Percentiles rank a stretch among this genome's conserved stretches.
Conservation (phyloP, 2,888 invertebrate genomes). For the Sphinx pinastri region DNA sequence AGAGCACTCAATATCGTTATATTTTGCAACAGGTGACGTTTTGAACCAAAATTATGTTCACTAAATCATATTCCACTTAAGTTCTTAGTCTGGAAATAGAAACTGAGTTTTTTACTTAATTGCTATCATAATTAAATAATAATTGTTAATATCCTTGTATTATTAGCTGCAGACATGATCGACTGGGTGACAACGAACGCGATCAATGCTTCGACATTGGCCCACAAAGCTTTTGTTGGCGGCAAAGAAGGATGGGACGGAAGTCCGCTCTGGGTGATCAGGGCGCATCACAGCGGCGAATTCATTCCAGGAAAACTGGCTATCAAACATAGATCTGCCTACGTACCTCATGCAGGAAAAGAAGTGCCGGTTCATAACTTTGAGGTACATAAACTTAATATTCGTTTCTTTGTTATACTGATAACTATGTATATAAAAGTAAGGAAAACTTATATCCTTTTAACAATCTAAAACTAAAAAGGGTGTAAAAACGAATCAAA, state of each 20-base stretch:
- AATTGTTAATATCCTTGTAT: too few species aligned
- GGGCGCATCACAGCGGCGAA: conserved; percentile 71
- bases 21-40: not conserved
- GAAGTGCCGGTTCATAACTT: conserved; percentile 75
- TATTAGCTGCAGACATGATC: conserved; percentile 47
- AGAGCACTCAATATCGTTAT: too few species aligned
- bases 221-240: conserved; percentile 63
- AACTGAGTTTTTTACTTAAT: too few species aligned
- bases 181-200: conserved; percentile 69
- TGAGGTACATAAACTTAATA: conserved; percentile 57
- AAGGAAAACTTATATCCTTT: too few species aligned
- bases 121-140: too few species aligned
- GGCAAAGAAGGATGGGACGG: conserved; percentile 76
- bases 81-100: too few species aligned
- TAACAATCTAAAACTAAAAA: too few species aligned
- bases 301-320: conserved; percentile 74
- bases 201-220: conserved; percentile 50
- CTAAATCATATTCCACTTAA: not conserved
- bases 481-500: too few species aligned
- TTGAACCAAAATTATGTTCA: not conserved
- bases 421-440: too few species aligned
- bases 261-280: conserved; percentile 74
- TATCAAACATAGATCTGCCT: conserved; percentile 66
- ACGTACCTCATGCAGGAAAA: conserved; percentile 63
- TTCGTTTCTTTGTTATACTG: too few species aligned